These are phyloP conservation scores for Gorsachius goisagi DNA, from an alignment of 2,113 vertebrate species.

Conservation along the genomic window DNA sequence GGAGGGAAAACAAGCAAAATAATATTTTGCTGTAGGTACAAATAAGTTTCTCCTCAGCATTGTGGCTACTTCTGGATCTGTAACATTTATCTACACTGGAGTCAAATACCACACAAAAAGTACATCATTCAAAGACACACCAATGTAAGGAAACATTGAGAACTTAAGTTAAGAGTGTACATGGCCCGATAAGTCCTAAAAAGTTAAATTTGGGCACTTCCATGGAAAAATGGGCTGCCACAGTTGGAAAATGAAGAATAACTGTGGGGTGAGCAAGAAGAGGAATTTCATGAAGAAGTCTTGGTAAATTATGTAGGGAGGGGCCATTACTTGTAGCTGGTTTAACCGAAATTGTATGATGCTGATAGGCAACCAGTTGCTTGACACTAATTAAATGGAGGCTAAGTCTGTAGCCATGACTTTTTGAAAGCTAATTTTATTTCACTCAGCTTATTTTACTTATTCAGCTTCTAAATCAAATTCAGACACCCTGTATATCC, in stretches of 20 bases:
- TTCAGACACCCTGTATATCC: background rate
- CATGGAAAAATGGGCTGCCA: accelerated
- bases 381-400: background rate
- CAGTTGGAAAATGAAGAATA: background rate
- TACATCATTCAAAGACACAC: background rate
- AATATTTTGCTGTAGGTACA: background rate
- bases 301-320: background rate
- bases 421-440: background rate
- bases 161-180: background rate
- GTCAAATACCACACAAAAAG: background rate
- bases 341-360: background rate
- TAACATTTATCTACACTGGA: background rate
- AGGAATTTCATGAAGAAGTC: background rate
- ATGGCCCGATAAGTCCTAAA: background rate
- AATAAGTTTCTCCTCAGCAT: background rate
- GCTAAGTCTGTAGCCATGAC: background rate
- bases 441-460: background rate
- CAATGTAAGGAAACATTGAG: background rate
- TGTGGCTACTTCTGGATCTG: background rate
- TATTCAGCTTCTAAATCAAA: background rate
- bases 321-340: background rate
- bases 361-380: background rate
- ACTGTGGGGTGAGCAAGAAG: background rate
- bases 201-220: background rate
- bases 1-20: background rate